These are phyloP conservation scores for Bufo bufo DNA, from an alignment of 2,113 vertebrate genomes.

Conservation along the genomic window DNA sequence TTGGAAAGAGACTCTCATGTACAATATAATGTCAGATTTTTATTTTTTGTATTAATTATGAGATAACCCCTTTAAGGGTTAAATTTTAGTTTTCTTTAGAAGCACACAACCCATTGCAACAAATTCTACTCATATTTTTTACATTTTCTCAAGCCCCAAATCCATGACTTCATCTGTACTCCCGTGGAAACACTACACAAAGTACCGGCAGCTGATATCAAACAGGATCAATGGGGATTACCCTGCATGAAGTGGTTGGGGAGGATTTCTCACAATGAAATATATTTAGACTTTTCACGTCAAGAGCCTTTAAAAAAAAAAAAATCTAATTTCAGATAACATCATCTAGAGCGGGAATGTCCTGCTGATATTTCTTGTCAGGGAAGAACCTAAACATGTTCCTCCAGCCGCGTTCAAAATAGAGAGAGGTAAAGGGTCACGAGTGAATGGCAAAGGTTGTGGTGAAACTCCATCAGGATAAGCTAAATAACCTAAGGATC, in stretches of 20 bases:
- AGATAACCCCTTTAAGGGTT: too few relatives aligned
- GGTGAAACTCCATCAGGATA: slow-evolving; percentile 10
- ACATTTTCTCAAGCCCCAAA: not conserved
- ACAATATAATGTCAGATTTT: too few relatives aligned
- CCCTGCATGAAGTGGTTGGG: not conserved
- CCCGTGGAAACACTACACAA: not conserved
- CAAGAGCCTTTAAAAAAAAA: not conserved
- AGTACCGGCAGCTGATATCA: not conserved
- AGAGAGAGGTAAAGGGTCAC: slow-evolving; percentile 12
- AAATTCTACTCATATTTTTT: too few relatives aligned
- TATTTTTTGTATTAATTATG: too few relatives aligned
- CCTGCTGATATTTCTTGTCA: slow-evolving; percentile 38
- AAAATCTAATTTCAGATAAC: not conserved
- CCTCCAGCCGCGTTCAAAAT: slow-evolving; percentile 8
- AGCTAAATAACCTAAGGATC: slow-evolving; percentile 27
- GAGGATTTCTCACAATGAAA: not conserved
- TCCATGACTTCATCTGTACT: too few relatives aligned
- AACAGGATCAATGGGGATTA: not conserved
- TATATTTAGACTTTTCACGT: slow-evolving; percentile 27
- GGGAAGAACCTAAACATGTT: slow-evolving; percentile 23
- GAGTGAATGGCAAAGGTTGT: not conserved
- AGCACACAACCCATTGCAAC: too few relatives aligned
- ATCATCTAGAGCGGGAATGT: not conserved
- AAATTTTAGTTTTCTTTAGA: too few relatives aligned
- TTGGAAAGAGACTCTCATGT: too few relatives aligned